Evolutionary conservation across 64 coral and sea anemone species (phyloP).

Genomic region (Stichodactyla mertensii): DNA sequence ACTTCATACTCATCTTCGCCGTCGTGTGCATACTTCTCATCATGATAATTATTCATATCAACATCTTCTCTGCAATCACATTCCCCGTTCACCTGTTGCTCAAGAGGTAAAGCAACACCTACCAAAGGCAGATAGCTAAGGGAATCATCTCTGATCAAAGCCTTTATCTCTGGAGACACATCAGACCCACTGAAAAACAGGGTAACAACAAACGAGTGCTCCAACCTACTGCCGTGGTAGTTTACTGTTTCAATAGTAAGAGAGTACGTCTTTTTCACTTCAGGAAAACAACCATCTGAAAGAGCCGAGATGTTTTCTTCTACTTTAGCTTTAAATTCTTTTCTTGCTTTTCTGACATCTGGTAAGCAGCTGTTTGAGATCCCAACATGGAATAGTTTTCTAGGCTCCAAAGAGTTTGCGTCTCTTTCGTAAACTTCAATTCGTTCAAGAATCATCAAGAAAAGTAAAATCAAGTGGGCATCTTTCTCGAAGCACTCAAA

Average conservation of each 20-base stretch:
- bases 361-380: slow-evolving; percentile 28
- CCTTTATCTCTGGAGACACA: slow-evolving; percentile 28
- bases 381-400: slow-evolving; percentile 40
- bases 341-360: slow-evolving; percentile 26
- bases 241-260: slow-evolving; percentile 37
- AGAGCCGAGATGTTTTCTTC: background rate
- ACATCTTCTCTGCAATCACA: background rate
- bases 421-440: slow-evolving; percentile 63
- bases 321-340: background rate
- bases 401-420: slow-evolving; percentile 21
- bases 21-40: background rate
- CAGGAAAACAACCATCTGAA: background rate
- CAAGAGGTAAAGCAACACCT: slow-evolving; percentile 48
- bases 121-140: slow-evolving; percentile 73
- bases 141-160: slow-evolving; percentile 45
- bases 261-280: slow-evolving; percentile 43
- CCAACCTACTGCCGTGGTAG: background rate
- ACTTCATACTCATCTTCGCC: background rate
- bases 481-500: slow-evolving; percentile 78
- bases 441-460: slow-evolving; percentile 61
- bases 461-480: slow-evolving; percentile 63
- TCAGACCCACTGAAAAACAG: slow-evolving; percentile 38
- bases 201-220: slow-evolving; percentile 48
- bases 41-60: background rate
- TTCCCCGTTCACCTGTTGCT: background rate